Conservation (phyloP, 2,888 invertebrate genomes). For the Pyrrhia umbra region DNA sequence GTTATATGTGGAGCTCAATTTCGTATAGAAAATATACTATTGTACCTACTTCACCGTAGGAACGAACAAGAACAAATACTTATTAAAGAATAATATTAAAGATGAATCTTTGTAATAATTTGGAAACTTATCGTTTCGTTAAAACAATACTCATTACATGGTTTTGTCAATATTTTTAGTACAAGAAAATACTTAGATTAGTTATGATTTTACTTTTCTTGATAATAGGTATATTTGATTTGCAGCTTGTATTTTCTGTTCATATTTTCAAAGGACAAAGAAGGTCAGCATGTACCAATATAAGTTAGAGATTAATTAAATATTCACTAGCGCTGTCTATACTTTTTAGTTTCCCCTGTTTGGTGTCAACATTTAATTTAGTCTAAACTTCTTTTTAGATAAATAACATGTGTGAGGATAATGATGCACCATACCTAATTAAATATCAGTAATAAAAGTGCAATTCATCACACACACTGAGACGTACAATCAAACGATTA, state of each 20-base stretch:
- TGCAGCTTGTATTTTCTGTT: slow-evolving; percentile 18
- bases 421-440: too few relatives aligned
- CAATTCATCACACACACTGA: background rate
- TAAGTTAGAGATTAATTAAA: background rate
- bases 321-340: background rate
- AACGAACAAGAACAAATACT: slow-evolving; percentile 19
- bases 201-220: too few relatives aligned
- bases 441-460: background rate
- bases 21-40: slow-evolving; percentile 32
- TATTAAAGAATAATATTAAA: slow-evolving; percentile 9
- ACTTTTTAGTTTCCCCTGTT: background rate
- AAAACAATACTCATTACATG: slow-evolving; percentile 23
- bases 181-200: too few relatives aligned
- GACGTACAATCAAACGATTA: slow-evolving; percentile 41
- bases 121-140: background rate
- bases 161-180: slow-evolving; percentile 32
- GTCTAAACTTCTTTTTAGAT: background rate
- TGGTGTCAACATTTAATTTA: background rate
- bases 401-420: background rate
- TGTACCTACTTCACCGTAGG: slow-evolving; percentile 11
- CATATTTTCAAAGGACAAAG: slow-evolving; percentile 10
- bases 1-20: slow-evolving; percentile 23
- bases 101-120: background rate
- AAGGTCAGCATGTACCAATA: slow-evolving; percentile 21
- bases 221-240: slow-evolving; percentile 31